These are phyloP conservation scores for Nicator chloris DNA, from an alignment of 2,113 vertebrate genomes.

Conservation along the genomic window DNA sequence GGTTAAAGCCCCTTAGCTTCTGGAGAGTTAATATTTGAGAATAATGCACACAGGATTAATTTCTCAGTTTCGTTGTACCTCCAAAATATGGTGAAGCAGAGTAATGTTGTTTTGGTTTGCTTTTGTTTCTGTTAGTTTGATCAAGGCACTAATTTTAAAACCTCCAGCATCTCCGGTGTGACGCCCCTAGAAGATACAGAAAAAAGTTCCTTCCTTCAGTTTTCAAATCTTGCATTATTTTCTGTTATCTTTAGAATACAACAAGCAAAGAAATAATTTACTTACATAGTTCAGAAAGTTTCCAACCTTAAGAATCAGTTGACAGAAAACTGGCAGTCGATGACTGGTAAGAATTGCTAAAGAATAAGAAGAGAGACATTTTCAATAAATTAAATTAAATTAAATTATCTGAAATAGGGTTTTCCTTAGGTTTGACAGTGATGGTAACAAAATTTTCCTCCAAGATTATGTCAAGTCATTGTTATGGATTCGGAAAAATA, in stretches of 20 bases:
- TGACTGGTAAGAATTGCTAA: constrained; percentile 83
- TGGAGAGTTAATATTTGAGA: background rate
- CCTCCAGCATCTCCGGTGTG: constrained; percentile 89
- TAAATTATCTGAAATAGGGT: background rate
- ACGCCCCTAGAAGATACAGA: constrained; percentile 79
- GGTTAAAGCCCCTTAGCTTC: background rate
- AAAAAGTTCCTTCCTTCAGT: background rate
- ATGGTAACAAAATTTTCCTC: background rate
- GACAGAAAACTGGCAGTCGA: constrained; percentile 86
- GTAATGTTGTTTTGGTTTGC: constrained; percentile 89
- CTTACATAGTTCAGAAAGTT: constrained; percentile 98
- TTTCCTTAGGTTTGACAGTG: background rate
- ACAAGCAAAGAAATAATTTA: background rate
- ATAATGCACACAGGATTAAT: background rate
- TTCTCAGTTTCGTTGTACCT: constrained; percentile 73
- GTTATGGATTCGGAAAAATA: background rate
- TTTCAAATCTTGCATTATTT: background rate
- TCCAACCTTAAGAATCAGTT: constrained; percentile 87
- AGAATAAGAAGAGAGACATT: background rate
- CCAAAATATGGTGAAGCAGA: constrained; percentile 90
- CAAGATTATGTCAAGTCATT: background rate
- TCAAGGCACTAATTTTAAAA: constrained; percentile 89
- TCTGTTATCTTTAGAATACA: background rate
- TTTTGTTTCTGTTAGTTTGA: constrained; percentile 91
- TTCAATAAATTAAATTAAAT: background rate